Base-by-base conservation (phyloP, 2,888 invertebrate genomes). In the Magallana nippona region DNA sequence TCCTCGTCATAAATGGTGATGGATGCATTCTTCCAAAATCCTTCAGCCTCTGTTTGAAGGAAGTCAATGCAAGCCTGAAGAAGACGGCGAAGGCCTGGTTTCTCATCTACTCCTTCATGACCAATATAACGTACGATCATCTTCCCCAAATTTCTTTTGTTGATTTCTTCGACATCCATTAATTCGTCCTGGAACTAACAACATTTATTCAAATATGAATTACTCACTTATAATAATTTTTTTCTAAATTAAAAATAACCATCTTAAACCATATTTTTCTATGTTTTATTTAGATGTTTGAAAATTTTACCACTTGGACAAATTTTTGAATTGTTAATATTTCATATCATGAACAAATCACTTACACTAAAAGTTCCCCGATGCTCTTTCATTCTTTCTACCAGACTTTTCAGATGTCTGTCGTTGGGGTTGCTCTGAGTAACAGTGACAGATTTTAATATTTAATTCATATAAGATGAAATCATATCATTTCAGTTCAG, bases 111-210 rank as follows among this genome's bases (percentile, higher is more conserved):
- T 62, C 83, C 83, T 27, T 83, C 83, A 55, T 83, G 57, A 10
- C 83, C 83, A 17, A 78, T 62, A 55, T 83, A 79, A 19, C 55
- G 78, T 22, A 83, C 15, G 1, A 83, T 83, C n/a, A 79, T 60
- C 44, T 79, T 79, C 22, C 83, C 83, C 15, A 83, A 22, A 17
- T 55, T 55, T 79, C 83, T 15, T 79, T 83, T 83, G 58, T 83
- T 83, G 11, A 83, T 60, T 55, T 55, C 79, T 3, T 83, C 55
- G 3, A 58, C 83, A 22, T 27, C 55, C 5, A 83, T 55, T 2
- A 62, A 55, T 55, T 83, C 83, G 44, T 79, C 79, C 17, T 79
- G 55, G 55, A 60, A 83, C 83, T 83, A 44, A 8, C 60, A 58
- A 62, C 1, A 44, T 44, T 5, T 5, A 44, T 44, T 44, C 44